These are phyloP conservation scores for Accipiter cooperii DNA, from an alignment of 2,113 vertebrate genomes.

Conservation along the genomic window DNA sequence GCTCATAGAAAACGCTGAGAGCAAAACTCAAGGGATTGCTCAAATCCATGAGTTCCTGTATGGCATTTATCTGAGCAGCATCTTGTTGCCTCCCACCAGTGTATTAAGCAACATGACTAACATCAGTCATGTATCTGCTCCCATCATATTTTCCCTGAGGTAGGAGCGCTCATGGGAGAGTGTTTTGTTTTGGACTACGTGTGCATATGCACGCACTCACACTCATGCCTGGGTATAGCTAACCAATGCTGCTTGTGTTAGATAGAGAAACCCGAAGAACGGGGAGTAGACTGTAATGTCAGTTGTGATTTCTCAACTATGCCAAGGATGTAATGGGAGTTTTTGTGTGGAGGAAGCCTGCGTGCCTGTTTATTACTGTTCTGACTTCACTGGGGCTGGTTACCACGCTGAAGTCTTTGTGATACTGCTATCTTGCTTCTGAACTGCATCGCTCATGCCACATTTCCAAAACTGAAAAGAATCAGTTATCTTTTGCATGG, in stretches of 20 bases:
- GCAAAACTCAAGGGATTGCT: background rate
- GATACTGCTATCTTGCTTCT: background rate
- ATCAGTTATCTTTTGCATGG: background rate
- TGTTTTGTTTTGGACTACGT: background rate
- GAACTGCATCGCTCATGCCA: background rate
- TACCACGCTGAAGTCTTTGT: background rate
- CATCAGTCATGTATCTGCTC: background rate
- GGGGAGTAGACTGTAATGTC: background rate
- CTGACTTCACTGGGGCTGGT: background rate
- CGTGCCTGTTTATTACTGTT: background rate
- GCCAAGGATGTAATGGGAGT: background rate
- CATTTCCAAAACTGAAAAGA: background rate
- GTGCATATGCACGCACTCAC: background rate
- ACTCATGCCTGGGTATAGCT: background rate
- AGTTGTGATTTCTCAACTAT: background rate
- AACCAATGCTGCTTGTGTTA: background rate
- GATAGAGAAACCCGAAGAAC: background rate
- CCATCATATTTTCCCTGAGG: slow-evolving; percentile 2
- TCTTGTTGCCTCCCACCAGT: background rate
- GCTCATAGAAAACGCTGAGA: background rate
- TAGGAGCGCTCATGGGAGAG: background rate
- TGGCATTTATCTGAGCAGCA: slow-evolving; percentile 1
- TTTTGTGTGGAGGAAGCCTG: background rate
- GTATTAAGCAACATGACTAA: slow-evolving; percentile 31
- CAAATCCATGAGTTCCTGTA: background rate